Evolutionary conservation across 2,113 vertebrate species (phyloP), one percentile per base, ranked within the genome.

Genomic region (Dasyurus viverrinus): DNA sequence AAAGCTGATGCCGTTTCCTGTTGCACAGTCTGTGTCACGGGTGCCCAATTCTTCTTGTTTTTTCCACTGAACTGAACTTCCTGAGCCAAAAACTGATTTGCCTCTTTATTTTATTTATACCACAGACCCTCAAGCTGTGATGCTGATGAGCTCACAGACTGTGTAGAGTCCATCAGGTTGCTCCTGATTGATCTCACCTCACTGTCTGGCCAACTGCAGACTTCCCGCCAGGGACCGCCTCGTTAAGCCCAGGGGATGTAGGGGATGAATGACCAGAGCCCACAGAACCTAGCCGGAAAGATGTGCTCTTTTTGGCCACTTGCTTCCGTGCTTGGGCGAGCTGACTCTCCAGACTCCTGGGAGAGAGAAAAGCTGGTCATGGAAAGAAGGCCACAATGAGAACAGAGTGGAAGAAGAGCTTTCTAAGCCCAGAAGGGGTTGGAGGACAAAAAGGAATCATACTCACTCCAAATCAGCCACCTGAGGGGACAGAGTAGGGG

Each of bases 281-380:
- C 94, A 96, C 98, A 1, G 98, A 99, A 98, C 98, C 97, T 3
- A 98, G 98, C 0, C 99, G 98, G 55, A 99, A 99, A 53, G 99
- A 99, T 0, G 99, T 99, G 95, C 99, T 99, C 97, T 99, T 99
- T 98, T 99, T 99, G 68, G 99, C 99, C 98, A 99, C 99, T 96
- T 99, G 99, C 97, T 99, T 99, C 95, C 99, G 99, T 10, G 98
- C 97, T 47, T 99, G 99, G 94, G 98, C 98, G 92, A 98, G 98
- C 90, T 98, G 98, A 14, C 89, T 98, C 95, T 99, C 99, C 0
- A 98, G 98, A 96, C 98, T 99, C 8, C 99, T 98, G 97, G 54
- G 1, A 26, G 8, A 94, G 76, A 93, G 94, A 94, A 89, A 57
- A 94, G 54, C 50, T 96, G 90, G 55, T 90, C 48, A 84, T 42